These are phyloP conservation scores for Lissocephala sabroskyi DNA, from an alignment of 2,888 invertebrate species.

Conservation along the genomic window DNA sequence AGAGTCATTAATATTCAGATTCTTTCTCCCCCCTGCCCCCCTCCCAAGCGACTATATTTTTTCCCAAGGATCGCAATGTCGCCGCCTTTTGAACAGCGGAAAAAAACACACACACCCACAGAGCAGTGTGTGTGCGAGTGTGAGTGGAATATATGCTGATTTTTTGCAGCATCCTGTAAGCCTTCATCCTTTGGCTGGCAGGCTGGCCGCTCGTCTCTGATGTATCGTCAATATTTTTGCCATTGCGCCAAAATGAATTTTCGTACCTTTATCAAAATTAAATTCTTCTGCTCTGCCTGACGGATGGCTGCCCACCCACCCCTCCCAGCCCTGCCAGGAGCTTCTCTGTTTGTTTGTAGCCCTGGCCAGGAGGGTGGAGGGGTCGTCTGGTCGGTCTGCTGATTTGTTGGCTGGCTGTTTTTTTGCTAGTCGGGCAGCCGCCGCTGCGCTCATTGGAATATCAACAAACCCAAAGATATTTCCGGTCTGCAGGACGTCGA, in stretches of 20 bases:
- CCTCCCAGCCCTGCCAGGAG: background rate
- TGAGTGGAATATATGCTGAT: slow-evolving; percentile 7
- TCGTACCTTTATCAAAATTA: slow-evolving; percentile 64
- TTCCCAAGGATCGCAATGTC: background rate
- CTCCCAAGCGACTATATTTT: too few relatives aligned
- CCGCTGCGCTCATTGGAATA: slow-evolving; percentile 16
- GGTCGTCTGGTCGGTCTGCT: slow-evolving; percentile 5
- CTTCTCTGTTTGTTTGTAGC: slow-evolving; percentile 10
- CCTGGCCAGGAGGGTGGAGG: slow-evolving; percentile 4
- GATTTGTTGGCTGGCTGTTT: slow-evolving; percentile 7
- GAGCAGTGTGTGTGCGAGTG: slow-evolving; percentile 21
- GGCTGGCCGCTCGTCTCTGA: slow-evolving; percentile 17
- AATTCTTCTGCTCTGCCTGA: slow-evolving; percentile 43
- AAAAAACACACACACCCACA: too few relatives aligned
- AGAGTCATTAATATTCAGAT: too few relatives aligned
- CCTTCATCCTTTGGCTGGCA: background rate
- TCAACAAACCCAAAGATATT: slow-evolving; percentile 3
- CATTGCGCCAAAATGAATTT: slow-evolving; percentile 17
- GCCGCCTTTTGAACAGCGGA: too few relatives aligned
- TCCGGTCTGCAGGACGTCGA: too few relatives aligned
- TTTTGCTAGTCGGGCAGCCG: background rate
- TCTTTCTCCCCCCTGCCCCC: too few relatives aligned
- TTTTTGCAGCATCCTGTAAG: slow-evolving; percentile 2
- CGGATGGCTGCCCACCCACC: background rate
- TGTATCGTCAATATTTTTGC: slow-evolving; percentile 54